These are phyloP conservation scores for Mythimna albipuncta DNA, from an alignment of 2,888 invertebrate species.

Conservation along the genomic window DNA sequence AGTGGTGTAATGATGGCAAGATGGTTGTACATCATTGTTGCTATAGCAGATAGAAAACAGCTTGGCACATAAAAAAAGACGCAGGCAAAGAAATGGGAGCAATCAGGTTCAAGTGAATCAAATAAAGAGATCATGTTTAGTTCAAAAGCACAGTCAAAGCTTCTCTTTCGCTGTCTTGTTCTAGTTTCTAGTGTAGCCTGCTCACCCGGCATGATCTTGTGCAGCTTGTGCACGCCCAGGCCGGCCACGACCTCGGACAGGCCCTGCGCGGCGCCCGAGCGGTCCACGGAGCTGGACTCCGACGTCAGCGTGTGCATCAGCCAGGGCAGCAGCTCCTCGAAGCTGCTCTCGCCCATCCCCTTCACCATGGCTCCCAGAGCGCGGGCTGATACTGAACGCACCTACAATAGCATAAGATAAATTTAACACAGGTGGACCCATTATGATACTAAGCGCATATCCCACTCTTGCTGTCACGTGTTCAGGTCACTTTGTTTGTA, in stretches of 20 bases:
- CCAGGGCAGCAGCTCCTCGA: constrained; percentile 99
- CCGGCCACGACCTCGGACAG: constrained; percentile 99
- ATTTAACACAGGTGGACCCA: no score
- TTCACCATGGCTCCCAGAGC: constrained; percentile 99
- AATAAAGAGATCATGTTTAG: not conserved
- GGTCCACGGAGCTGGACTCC: constrained; percentile 98
- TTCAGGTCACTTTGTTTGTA: not conserved
- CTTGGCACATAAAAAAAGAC: no score
- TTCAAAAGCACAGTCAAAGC: not conserved
- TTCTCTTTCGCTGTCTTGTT: no score
- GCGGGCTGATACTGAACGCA: constrained; percentile 98
- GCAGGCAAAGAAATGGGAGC: no score
- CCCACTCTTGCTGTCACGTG: not conserved
- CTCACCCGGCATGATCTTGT: constrained; percentile 97
- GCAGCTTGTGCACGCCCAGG: constrained; percentile 97
- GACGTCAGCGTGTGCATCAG: constrained; percentile 99
- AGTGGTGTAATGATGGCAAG: not conserved
- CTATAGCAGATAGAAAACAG: not conserved
- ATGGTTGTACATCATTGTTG: not conserved
- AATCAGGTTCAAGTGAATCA: no score
- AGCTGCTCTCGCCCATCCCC: constrained; percentile 98
- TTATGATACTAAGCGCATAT: not conserved
- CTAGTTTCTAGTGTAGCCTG: not conserved
- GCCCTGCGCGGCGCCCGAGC: constrained; percentile 98
- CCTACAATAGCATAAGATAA: constrained; percentile 78